phyloP scores from a whole-genome alignment of 2,797 vertebrate genomes.

The Enteromius fasciolatus region DNA sequence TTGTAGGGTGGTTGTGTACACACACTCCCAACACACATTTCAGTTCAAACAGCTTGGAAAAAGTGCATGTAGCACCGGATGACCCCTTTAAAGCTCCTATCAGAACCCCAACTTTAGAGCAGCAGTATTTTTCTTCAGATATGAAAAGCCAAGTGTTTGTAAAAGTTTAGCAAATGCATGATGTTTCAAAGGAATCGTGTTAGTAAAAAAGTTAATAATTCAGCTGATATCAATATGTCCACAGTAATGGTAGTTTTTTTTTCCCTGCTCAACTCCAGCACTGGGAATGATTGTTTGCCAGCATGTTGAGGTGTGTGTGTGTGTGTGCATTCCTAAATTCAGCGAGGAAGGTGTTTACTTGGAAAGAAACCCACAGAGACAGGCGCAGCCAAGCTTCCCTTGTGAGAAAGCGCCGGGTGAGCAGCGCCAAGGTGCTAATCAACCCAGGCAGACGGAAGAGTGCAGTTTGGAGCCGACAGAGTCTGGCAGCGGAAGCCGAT shows the following conservation, averaged over 20 bases:
- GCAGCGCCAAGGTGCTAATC: conserved; percentile 56
- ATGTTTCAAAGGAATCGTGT: not conserved
- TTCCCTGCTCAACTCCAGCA: not conserved
- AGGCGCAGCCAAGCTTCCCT: conserved; percentile 47
- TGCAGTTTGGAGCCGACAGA: conserved; percentile 51
- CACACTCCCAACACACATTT: no score
- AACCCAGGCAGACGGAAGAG: conserved; percentile 55
- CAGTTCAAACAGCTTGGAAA: no score
- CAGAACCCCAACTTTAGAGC: no score
- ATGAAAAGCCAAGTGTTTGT: not conserved
- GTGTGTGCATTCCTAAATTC: not conserved
- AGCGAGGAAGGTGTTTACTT: conserved; percentile 6
- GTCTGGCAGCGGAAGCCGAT: conserved; percentile 42
- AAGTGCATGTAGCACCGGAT: no score
- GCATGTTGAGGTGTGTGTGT: conserved; percentile 35
- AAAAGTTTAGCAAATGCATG: not conserved
- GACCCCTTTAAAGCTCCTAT: no score
- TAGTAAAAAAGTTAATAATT: not conserved
- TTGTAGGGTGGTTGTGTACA: no score
- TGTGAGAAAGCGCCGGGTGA: conserved; percentile 47
- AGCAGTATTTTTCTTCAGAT: not conserved
- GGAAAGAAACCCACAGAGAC: conserved; percentile 33
- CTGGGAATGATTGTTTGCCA: not conserved
- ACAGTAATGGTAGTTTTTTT: not conserved
- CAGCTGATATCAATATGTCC: not conserved